These are phyloP conservation scores for Cyaniris semiargus DNA, from an alignment of 2,888 invertebrate species.

Conservation along the genomic window DNA sequence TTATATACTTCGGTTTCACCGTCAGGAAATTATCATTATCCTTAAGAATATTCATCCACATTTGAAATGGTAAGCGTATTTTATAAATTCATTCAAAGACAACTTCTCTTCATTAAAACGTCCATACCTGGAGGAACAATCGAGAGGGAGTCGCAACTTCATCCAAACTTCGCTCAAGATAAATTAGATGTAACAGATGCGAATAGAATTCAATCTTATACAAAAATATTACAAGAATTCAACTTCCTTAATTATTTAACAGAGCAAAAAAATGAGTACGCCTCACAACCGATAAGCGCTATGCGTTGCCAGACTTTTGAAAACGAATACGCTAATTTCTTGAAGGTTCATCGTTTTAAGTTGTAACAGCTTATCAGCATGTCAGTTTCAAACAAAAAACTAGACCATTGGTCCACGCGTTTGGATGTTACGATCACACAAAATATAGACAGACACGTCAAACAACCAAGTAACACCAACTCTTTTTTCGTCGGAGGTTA, in stretches of 20 bases:
- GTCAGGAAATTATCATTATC: not conserved
- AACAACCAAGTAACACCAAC: not conserved
- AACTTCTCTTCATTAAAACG: constrained; percentile 23
- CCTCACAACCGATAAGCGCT: too few species aligned
- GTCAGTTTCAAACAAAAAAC: too few species aligned
- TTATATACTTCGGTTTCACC: too few species aligned
- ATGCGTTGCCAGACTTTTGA: too few species aligned
- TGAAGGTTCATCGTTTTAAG: too few species aligned
- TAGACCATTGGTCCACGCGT: too few species aligned
- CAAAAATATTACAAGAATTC: not conserved
- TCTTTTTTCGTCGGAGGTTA: not conserved
- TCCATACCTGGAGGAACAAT: constrained; percentile 19
- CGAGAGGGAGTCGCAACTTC: not conserved
- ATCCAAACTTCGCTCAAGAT: not conserved
- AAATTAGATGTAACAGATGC: constrained; percentile 22
- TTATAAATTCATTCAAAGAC: not conserved
- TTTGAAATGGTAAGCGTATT: not conserved
- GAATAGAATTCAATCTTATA: not conserved
- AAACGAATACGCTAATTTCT: too few species aligned
- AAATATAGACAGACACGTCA: too few species aligned
- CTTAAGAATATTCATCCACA: not conserved
- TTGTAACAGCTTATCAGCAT: too few species aligned
- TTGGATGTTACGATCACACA: too few species aligned
- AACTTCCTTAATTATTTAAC: not conserved
- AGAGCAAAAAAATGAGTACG: too few species aligned